Base-by-base conservation (phyloP, 2,797 vertebrate genomes). In the Thripadectes ignobilis region DNA sequence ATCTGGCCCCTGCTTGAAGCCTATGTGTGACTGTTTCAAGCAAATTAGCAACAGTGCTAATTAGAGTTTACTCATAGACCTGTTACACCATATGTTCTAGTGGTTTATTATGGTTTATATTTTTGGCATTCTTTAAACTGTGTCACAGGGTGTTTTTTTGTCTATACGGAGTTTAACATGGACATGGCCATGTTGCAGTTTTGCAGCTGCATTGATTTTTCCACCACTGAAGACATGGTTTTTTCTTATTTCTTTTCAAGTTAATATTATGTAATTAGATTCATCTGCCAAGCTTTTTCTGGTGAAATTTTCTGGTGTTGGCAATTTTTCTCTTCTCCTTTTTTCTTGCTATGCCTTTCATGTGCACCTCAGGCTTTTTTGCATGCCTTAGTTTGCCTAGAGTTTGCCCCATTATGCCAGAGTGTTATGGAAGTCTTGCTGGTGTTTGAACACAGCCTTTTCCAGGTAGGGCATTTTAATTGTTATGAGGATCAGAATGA, bases 41-140 rank as follows among this genome's bases (percentile, higher is more conserved):
- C 96, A 98, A 98, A 98, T 98, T 98, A 98, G 97, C 96, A 97
- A 97, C 98, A 97, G 97, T 97, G 98, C 96, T 98, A 98, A 98
- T 98, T 98, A 98, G 97, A 97, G 97, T 98, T 98, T 98, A 98
- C 96, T 98, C 96, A 96, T 27, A 98, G 96, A 88, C 90, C 93
- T 95, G 84, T 97, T 98, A 97, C 93, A 93, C 95, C 96, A 80
- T 96, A 92, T 93, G 87, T 95, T 97, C 77, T 88, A 96, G 93
- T 96, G 92, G 93, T 97, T 97, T 97, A 95, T 97, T 97, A 95
- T 16, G 80, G 97, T 95, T 98, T 97, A 88, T 95, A 97, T 97
- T 97, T 97, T 98, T 97, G 97, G 97, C 97, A 96, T 95, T 94
- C 92, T 97, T 97, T 96, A 93, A 97, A 87, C 88, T 97, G 94